A percentile compares a stretch with the other conserved stretches of the same genome.
Evolutionary conservation across 2,113 vertebrate species (phyloP).

Genomic region (Uropsilus gracilis): DNA sequence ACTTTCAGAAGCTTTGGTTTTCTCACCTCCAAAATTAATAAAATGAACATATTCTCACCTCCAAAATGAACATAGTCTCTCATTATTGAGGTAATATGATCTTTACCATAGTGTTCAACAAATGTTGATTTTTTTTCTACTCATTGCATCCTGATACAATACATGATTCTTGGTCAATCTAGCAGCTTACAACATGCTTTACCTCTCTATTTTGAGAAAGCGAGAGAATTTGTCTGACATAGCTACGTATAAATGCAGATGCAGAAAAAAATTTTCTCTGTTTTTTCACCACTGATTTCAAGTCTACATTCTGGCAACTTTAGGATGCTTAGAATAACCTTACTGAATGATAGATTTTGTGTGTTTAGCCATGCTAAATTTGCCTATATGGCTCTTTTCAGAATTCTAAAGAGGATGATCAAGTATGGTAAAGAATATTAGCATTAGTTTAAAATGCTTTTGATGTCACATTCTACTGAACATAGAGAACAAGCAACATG

Average conservation of each 20-base stretch:
- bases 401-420: neutral
- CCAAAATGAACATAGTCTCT: constrained; percentile 30
- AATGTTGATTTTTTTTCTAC: neutral
- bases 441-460: neutral
- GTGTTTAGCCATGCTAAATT: neutral
- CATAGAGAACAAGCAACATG: neutral
- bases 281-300: neutral
- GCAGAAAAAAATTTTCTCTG: neutral
- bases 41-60: neutral
- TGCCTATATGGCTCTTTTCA: neutral
- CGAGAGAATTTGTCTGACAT: neutral
- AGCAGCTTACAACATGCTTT: neutral
- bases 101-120: neutral
- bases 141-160: neutral
- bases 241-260: neutral
- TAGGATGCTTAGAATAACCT: neutral
- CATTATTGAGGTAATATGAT: neutral
- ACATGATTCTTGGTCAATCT: neutral
- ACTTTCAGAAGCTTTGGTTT: neutral
- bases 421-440: neutral
- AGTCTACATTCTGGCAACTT: neutral
- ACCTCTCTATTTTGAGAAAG: constrained; percentile 14
- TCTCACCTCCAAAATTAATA: constrained; percentile 29
- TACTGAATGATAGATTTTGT: neutral
- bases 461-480: neutral